phyloP scores from a whole-genome alignment of 2,113 vertebrate genomes.

The Thymallus thymallus region DNA sequence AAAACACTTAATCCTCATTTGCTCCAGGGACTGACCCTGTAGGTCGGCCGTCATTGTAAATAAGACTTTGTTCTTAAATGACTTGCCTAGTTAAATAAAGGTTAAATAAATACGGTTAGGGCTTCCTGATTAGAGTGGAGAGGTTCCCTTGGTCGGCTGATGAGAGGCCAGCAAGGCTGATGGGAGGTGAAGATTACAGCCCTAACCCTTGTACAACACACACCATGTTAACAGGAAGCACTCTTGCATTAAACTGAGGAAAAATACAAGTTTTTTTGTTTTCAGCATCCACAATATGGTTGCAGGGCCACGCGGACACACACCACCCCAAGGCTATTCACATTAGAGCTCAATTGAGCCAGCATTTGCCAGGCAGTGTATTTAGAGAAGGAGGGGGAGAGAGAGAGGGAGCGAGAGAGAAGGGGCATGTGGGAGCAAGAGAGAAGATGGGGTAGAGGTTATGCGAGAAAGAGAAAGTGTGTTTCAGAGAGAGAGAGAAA shows the following conservation, averaged over 20 bases:
- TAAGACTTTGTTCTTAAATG: too few species aligned
- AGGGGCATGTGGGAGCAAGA: neutral
- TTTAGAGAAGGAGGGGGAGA: neutral
- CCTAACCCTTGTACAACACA: too few species aligned
- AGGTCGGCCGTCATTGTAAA: too few species aligned
- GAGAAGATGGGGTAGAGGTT: neutral
- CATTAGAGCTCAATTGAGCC: conserved; percentile 1
- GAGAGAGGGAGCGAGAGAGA: neutral
- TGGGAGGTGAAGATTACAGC: too few species aligned
- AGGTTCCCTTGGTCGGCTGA: neutral
- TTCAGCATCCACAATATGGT: neutral
- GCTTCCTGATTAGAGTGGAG: neutral
- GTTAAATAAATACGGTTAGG: too few species aligned
- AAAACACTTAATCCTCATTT: too few species aligned
- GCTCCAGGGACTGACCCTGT: too few species aligned
- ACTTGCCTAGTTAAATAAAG: too few species aligned
- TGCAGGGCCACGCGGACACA: neutral
- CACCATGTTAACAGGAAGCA: neutral
- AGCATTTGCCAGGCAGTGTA: neutral
- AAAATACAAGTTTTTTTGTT: too few species aligned
- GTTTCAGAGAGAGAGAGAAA: neutral
- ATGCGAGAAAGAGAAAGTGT: conserved; percentile 10
- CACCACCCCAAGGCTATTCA: neutral
- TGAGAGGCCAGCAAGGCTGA: too few species aligned
- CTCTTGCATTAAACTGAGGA: neutral